Conservation (phyloP, 2,797 vertebrate genomes). For the Crossoptilon crossoptilon region DNA sequence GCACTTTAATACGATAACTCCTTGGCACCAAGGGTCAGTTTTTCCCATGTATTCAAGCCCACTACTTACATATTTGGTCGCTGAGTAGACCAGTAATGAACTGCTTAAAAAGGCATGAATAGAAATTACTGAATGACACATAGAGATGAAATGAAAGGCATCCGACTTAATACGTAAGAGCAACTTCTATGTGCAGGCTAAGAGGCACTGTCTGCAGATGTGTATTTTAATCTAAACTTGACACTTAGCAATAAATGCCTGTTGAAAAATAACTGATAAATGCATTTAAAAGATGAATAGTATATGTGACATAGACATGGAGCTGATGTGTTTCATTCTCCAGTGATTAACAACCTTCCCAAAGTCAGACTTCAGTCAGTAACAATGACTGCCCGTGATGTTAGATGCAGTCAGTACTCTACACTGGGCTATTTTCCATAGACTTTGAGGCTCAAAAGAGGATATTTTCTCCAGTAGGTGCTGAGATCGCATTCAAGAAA, state of each 20-base stretch:
- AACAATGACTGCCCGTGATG: background rate
- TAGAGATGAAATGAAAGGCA: background rate
- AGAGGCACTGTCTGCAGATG: background rate
- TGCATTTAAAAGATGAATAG: background rate
- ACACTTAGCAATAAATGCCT: background rate
- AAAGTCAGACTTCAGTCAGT: background rate
- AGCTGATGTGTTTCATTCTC: background rate
- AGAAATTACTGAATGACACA: background rate
- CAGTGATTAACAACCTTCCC: background rate
- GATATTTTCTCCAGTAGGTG: background rate
- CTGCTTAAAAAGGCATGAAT: constrained; percentile 5
- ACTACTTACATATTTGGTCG: constrained; percentile 20
- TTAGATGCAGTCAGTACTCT: background rate
- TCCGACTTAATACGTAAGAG: background rate
- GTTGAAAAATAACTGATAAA: background rate
- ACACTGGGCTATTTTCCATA: background rate
- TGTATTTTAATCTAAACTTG: background rate
- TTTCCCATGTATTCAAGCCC: constrained; percentile 4
- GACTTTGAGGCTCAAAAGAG: background rate
- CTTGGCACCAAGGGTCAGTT: constrained; percentile 47
- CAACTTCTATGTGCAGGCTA: background rate
- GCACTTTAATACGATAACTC: constrained; percentile 63
- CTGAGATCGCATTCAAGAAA: background rate
- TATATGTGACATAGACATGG: accelerated
- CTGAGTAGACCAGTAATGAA: background rate